phyloP scores from a whole-genome alignment of 2,888 invertebrate genomes.

The Hirtodrosophila trivittata region DNA sequence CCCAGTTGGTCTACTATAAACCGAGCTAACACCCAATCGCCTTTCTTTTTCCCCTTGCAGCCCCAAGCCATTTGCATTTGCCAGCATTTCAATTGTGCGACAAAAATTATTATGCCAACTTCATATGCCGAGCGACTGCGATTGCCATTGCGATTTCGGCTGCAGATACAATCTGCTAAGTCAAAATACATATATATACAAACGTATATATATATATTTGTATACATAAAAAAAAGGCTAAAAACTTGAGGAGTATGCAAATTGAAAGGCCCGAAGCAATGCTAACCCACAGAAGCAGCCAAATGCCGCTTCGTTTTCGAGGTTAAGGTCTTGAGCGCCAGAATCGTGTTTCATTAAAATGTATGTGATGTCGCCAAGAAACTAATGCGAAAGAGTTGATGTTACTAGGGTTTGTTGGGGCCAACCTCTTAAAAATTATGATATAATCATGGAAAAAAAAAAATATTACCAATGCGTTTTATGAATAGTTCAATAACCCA shows the following conservation, averaged over 20 bases:
- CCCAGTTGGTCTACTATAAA: slow-evolving; percentile 40
- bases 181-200: slow-evolving; percentile 29
- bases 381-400: slow-evolving; percentile 7
- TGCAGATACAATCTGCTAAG: slow-evolving; percentile 44
- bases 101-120: slow-evolving; percentile 64
- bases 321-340: slow-evolving; percentile 57
- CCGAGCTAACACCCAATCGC: slow-evolving; percentile 56
- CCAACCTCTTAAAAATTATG: slow-evolving; percentile 38
- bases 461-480: background rate
- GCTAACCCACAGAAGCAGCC: slow-evolving; percentile 56
- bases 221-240: slow-evolving; percentile 1
- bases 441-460: slow-evolving; percentile 43
- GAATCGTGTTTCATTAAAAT: slow-evolving; percentile 47
- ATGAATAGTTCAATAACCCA: slow-evolving; percentile 52
- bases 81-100: slow-evolving; percentile 54
- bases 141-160: slow-evolving; percentile 26
- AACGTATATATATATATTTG: slow-evolving; percentile 5
- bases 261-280: slow-evolving; percentile 31
- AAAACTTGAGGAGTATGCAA: slow-evolving; percentile 44
- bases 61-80: slow-evolving; percentile 54
- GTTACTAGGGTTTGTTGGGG: slow-evolving; percentile 5
- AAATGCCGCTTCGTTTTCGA: slow-evolving; percentile 32
- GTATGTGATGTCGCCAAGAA: slow-evolving; percentile 35
- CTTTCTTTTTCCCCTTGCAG: slow-evolving; percentile 55
- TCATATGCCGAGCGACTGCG: slow-evolving; percentile 44